A percentile compares a stretch with the other conserved stretches of the same genome.
Evolutionary conservation across 2,797 vertebrate genomes (phyloP).

Genomic region (Falco columbarius): DNA sequence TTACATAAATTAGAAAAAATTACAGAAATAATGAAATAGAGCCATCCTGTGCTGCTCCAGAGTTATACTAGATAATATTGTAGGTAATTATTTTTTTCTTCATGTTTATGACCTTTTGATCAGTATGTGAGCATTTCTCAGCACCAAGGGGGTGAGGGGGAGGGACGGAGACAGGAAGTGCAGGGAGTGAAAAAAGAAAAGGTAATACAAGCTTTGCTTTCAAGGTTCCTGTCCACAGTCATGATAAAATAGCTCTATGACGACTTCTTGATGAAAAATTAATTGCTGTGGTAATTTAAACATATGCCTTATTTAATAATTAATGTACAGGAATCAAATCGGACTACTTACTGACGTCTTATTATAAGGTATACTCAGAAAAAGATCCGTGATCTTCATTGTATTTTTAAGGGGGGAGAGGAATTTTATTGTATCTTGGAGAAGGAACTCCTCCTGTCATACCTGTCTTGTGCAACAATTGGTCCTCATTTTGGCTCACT

Average conservation of each 20-base stretch:
- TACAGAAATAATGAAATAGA: neutral
- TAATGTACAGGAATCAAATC: neutral
- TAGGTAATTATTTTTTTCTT: neutral
- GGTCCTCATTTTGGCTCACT: neutral
- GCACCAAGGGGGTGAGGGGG: neutral
- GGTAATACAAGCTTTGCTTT: neutral
- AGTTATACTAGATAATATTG: neutral
- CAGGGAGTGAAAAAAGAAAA: neutral
- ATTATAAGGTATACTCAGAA: neutral
- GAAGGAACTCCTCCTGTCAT: neutral
- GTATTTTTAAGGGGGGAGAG: neutral
- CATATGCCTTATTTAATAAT: constrained; percentile 7
- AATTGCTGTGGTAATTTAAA: constrained; percentile 24
- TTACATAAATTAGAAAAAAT: neutral
- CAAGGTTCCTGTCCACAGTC: neutral
- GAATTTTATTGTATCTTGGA: neutral
- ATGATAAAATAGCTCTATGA: neutral
- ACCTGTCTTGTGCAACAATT: neutral
- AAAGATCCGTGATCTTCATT: neutral
- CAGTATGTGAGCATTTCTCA: neutral
- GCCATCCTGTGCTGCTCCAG: neutral
- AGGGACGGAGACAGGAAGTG: neutral
- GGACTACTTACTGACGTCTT: neutral
- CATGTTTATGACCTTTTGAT: neutral
- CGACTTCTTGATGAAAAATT: constrained; percentile 21